A percentile compares a stretch with the other conserved stretches of the same genome.
phyloP scores from a whole-genome alignment of 2,113 vertebrate genomes.

The Channa maculata region DNA sequence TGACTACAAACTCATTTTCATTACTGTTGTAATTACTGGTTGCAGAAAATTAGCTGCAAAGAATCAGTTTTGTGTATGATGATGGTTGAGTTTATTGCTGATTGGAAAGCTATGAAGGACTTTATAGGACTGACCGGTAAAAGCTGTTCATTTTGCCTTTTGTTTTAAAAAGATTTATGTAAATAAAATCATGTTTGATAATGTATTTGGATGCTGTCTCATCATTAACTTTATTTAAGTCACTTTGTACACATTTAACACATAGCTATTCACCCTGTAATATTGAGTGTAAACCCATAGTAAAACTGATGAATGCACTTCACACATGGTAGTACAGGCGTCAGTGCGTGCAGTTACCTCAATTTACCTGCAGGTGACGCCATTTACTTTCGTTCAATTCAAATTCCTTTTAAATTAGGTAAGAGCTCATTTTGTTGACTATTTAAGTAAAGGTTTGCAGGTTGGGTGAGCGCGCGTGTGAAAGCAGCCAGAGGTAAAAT shows the following conservation, averaged over 20 bases:
- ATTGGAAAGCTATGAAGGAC: constrained; percentile 56
- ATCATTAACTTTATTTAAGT: neutral
- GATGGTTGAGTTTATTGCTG: neutral
- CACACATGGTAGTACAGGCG: neutral
- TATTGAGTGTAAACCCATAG: neutral
- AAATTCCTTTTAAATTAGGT: no score
- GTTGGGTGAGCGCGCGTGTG: no score
- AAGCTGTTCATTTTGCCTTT: constrained; percentile 73
- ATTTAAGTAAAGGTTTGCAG: no score
- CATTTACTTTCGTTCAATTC: neutral
- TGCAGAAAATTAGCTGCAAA: constrained; percentile 17
- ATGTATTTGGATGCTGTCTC: constrained; percentile 10
- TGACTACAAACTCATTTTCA: constrained; percentile 26
- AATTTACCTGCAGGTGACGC: neutral
- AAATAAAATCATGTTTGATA: constrained; percentile 80
- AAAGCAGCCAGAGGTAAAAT: no score
- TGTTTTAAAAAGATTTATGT: constrained; percentile 75
- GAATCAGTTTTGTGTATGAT: constrained; percentile 6
- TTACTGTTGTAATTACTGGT: constrained; percentile 40
- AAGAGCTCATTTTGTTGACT: no score
- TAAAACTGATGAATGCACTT: neutral
- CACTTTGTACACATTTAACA: neutral
- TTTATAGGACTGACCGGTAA: constrained; percentile 53
- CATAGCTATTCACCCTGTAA: no score
- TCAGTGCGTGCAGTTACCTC: neutral